Percentiles rank a stretch among this genome's conserved stretches.
Evolutionary conservation across 2,888 invertebrate genomes (phyloP).

Genomic region (Peribatodes rhomboidaria): DNA sequence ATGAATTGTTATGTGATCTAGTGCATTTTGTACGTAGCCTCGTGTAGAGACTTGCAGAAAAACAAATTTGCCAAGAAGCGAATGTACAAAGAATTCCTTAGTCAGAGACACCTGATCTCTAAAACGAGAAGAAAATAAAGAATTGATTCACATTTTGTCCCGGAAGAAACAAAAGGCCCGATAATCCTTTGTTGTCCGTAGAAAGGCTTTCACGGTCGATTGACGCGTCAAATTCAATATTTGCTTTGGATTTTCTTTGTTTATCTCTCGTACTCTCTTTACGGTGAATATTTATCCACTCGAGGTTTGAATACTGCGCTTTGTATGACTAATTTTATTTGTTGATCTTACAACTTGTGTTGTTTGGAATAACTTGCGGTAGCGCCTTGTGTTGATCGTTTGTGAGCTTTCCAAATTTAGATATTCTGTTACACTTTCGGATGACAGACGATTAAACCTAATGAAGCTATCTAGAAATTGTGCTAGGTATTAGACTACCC

Average conservation of each 20-base stretch:
- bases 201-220: constrained; percentile 41
- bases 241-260: constrained; percentile 41
- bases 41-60: background rate
- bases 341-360: constrained; percentile 17
- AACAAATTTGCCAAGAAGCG: background rate
- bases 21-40: no score
- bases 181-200: constrained; percentile 41
- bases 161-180: constrained; percentile 28
- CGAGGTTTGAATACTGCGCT: constrained; percentile 27
- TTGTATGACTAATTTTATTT: constrained; percentile 28
- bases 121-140: constrained; percentile 20
- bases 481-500: background rate
- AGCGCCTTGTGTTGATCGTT: constrained; percentile 6
- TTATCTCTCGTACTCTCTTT: constrained; percentile 15
- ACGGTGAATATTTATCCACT: constrained; percentile 13
- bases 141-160: constrained; percentile 21
- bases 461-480: background rate
- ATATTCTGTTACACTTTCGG: background rate
- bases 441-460: background rate
- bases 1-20: no score
- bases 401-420: background rate
- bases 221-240: constrained; percentile 45
- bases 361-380: constrained; percentile 21
- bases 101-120: constrained; percentile 12
- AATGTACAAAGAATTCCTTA: constrained; percentile 10